Evolutionary conservation across 2,113 vertebrate species (phyloP), one percentile per base, ranked within the genome.

Genomic region (Athene cunicularia): DNA sequence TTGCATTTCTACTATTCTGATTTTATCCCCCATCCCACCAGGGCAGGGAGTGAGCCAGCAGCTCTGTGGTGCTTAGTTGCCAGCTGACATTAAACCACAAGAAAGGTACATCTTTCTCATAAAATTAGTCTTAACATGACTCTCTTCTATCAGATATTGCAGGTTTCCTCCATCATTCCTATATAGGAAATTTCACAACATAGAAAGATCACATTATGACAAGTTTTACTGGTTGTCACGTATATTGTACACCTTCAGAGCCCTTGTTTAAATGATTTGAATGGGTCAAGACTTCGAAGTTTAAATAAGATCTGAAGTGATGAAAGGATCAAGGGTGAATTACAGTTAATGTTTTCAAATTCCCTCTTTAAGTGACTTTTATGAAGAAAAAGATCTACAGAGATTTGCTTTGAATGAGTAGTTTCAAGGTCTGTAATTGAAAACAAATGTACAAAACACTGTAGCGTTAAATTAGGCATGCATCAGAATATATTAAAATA

Each of bases 251-350:
- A 95, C 83, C 49, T 96, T 91, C 91, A 95, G 85, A 91, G 43
- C 18, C 74, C 24, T 95, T 79, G 7, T 85, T 91, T 72, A 85
- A 94, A 82, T 80, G 12, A 86, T 93, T 76, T 92, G 75, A 92
- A 66, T 85, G 76, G 90, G 82, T 96, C 80, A 96, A 86, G 73
- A 85, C 93, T 94, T 96, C 93, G 92, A 94, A 97, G 91, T 92
- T 94, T 93, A 83, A 96, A 94, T 87, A 93, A 80, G 56, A 80
- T 92, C 80, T 76, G 32, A 94, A 83, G 8, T 70, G 62, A 95
- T 96, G 70, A 95, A 97, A 97, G 58, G 35, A 95, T 91, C 86
- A 79, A 92, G 81, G 52, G 89, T 17, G 77, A 91, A 75, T 79
- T 91, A 30, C 20, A 55, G 72, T 72, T 94, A 87, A 91, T 81